phyloP scores from a whole-genome alignment of 2,888 invertebrate genomes.

The Neoitamus cyanurus region DNA sequence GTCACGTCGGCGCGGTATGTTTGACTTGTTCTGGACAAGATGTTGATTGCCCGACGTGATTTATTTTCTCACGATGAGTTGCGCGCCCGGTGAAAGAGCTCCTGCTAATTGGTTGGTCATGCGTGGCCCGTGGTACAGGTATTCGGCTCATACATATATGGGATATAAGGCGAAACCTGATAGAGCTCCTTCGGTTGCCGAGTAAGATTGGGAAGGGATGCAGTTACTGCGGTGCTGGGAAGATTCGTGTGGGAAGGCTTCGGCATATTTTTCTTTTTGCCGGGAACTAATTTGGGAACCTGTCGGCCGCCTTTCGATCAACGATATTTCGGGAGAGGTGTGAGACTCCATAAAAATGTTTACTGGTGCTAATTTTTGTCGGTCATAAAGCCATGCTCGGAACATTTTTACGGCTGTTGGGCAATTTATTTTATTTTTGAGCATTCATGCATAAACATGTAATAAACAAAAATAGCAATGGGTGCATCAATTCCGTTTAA shows the following conservation, averaged over 20 bases:
- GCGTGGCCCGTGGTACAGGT: not conserved
- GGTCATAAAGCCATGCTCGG: not conserved
- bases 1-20: constrained; percentile 12
- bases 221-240: not conserved
- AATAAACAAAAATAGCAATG: not conserved
- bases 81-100: not conserved
- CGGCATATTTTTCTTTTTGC: not conserved
- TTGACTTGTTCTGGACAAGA: constrained; percentile 39
- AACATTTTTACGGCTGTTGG: not conserved
- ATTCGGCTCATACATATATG: not conserved
- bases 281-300: not conserved
- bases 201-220: not conserved
- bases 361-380: not conserved
- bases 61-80: constrained; percentile 38
- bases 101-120: constrained; percentile 19
- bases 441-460: not conserved
- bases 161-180: not conserved
- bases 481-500: not conserved
- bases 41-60: constrained; percentile 35
- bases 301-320: not conserved
- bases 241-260: not conserved
- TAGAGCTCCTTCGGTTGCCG: not conserved
- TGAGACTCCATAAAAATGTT: not conserved
- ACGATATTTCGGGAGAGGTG: not conserved
- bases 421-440: not conserved